Conservation (phyloP, 2,113 vertebrate genomes). For the Copsychus sechellarum region DNA sequence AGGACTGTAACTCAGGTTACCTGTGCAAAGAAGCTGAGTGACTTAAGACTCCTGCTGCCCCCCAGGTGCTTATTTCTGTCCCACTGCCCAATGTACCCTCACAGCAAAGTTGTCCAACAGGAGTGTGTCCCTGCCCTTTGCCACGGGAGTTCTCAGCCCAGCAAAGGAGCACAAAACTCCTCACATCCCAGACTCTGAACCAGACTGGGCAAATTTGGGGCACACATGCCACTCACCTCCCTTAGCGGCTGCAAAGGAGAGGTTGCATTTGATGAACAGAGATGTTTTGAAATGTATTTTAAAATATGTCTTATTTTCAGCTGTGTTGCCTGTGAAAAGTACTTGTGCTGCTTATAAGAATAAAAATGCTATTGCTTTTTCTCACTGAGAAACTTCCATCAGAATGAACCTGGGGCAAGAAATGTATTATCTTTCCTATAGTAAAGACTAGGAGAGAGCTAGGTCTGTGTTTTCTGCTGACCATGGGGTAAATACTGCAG, state of each 20-base stretch:
- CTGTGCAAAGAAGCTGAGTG: not conserved
- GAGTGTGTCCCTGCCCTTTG: accelerated
- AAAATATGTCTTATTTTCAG: not conserved
- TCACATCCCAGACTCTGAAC: accelerated
- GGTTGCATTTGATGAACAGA: not conserved
- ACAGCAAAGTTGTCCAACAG: not conserved
- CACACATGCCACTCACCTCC: not conserved
- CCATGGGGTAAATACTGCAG: accelerated
- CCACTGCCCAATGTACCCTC: not conserved
- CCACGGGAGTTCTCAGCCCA: accelerated
- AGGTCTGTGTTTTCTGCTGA: not conserved
- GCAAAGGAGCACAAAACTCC: not conserved
- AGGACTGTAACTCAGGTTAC: not conserved
- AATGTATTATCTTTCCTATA: not conserved
- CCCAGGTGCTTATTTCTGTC: not conserved
- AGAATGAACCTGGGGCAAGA: not conserved
- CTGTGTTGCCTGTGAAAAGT: not conserved
- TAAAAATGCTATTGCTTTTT: not conserved
- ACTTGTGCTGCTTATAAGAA: not conserved
- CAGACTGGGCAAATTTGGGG: accelerated
- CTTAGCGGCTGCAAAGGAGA: not conserved
- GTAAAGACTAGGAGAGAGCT: not conserved
- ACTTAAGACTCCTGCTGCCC: not conserved
- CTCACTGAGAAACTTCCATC: not conserved
- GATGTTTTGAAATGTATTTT: not conserved